Conservation (phyloP, 2,797 vertebrate genomes). For the Vultur gryphus region DNA sequence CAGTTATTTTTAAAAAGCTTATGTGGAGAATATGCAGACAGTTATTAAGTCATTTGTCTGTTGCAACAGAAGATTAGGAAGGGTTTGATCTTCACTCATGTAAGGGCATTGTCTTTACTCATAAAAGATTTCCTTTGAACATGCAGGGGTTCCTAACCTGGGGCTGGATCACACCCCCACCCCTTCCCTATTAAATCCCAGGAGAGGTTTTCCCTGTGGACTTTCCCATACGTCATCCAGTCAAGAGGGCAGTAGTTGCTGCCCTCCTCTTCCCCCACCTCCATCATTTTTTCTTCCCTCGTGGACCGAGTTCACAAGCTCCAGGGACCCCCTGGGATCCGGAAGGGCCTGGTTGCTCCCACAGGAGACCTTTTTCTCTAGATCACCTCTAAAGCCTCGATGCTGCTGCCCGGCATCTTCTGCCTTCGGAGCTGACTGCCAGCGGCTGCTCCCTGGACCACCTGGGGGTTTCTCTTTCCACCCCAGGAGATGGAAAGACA, state of each 20-base stretch:
- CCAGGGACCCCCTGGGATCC: neutral
- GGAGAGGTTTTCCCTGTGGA: neutral
- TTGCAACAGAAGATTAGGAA: constrained; percentile 56
- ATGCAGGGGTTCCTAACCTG: neutral
- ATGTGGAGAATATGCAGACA: neutral
- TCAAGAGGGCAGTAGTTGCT: neutral
- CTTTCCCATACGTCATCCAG: neutral
- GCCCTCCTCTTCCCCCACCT: neutral
- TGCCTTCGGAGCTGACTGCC: neutral
- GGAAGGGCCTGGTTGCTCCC: neutral
- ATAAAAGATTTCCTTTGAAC: constrained; percentile 55
- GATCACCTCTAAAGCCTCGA: neutral
- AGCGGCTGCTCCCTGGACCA: neutral
- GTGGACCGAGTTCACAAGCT: neutral
- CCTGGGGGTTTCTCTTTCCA: neutral
- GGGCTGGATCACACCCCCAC: neutral
- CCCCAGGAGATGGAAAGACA: neutral
- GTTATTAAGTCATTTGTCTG: neutral
- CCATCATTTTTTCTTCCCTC: neutral
- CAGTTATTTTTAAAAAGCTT: neutral
- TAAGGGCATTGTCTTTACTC: neutral
- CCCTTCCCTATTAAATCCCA: neutral
- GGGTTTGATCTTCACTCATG: constrained; percentile 55
- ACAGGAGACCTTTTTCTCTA: neutral
- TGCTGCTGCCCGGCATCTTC: neutral